Evolutionary conservation across 2,888 invertebrate genomes (phyloP), one percentile per base, ranked within the genome.

Genomic region (Endomychus coccineus): DNA sequence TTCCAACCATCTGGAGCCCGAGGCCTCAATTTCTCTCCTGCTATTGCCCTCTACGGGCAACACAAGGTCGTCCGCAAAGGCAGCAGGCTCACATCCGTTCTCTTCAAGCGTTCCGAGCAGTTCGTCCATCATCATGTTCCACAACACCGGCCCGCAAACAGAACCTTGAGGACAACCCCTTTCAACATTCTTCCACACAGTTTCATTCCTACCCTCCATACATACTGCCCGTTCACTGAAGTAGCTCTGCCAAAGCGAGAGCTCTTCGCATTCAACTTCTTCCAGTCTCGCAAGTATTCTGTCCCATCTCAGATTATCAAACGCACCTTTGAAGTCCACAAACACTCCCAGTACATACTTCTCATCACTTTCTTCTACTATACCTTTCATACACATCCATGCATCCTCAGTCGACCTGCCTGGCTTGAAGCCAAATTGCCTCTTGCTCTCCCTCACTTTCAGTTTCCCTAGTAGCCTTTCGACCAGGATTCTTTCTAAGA

Each of bases 381-480:
- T 4, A 3, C 12, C 9, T 9, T 15, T 6, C 1, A 35, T 9
- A 13, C 11, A 14, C 7, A 7, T 6, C 35, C 28, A 23, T 1
- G 46, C 44, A 32, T 40, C 40, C 10, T 38, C 36, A 4, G 40
- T 45, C 1, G 27, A 28, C 23, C 28, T 40, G 2, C 31, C 39
- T 7, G 14, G 11, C 12, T 11, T 32, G 7, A 40, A 39, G 4
- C 45, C 45, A 14, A 27, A 43, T 33, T 45, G 39, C 3, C 23
- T 30, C n/a, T n/a, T 7, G n/a, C 17, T 36, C 11, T 1, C 16
- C 12, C n/a, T 11, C 31, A 11, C 5, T 22, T 4, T 27, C 10
- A 4, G 15, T 16, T 1, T 15, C 7, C 2, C 11, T 5, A n/a
- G 13, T n/a, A 39, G 10, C n/a, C 30, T 17, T 1, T 21, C 21